Percentiles rank a stretch among this genome's conserved stretches.
Conservation (phyloP, 2,797 vertebrate genomes). For the Danio tinwini region DNA sequence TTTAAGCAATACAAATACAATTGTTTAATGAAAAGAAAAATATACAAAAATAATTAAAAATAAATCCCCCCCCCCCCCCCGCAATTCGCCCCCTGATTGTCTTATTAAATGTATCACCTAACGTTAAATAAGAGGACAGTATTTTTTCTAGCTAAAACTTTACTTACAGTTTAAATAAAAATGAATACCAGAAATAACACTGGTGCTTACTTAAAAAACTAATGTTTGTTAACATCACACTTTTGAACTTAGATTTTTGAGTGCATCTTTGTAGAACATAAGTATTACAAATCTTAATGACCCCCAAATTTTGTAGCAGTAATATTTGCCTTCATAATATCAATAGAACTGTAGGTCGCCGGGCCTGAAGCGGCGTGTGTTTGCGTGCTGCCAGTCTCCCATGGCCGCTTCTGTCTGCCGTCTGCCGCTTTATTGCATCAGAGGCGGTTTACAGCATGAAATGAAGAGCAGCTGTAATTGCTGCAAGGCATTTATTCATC, state of each 20-base stretch:
- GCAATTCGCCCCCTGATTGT: too few species aligned
- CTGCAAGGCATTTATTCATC: conserved; percentile 71
- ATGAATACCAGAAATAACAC: too few species aligned
- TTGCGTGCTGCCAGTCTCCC: background rate
- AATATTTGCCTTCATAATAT: background rate
- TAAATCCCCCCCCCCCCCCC: too few species aligned
- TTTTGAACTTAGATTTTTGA: background rate
- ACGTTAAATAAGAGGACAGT: too few species aligned
- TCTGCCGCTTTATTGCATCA: conserved; percentile 38
- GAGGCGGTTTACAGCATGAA: conserved; percentile 28
- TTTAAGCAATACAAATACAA: too few species aligned
- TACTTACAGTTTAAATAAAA: too few species aligned
- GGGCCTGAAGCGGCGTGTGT: background rate
- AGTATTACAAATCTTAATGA: background rate
- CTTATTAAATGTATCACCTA: too few species aligned
- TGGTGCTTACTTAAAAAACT: background rate
- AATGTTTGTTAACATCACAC: background rate
- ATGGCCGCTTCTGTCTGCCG: background rate
- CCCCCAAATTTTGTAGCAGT: background rate
- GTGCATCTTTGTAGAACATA: background rate
- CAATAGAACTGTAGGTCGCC: background rate
- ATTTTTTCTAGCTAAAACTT: too few species aligned
- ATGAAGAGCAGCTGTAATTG: conserved; percentile 52
- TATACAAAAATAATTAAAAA: too few species aligned
- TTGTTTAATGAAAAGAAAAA: too few species aligned